A percentile compares a stretch with the other conserved stretches of the same genome.
phyloP scores from a whole-genome alignment of 2,888 invertebrate genomes.

The Drosophila mercatorum region DNA sequence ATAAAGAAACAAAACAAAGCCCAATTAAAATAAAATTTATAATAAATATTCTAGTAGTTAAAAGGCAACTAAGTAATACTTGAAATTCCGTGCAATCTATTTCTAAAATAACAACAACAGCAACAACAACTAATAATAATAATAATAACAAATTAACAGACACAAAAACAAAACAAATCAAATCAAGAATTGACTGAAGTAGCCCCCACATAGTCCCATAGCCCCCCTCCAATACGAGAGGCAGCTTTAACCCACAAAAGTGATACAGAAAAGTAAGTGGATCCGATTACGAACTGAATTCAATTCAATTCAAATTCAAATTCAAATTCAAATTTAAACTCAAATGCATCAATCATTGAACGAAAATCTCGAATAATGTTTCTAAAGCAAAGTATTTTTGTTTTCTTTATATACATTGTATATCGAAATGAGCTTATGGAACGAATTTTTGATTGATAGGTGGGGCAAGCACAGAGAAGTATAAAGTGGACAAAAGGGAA shows the following conservation, averaged over 20 bases:
- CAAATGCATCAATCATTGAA: slow-evolving; percentile 67
- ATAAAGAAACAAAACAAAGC: neutral
- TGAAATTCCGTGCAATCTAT: slow-evolving; percentile 78
- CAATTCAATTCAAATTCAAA: slow-evolving; percentile 33
- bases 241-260: slow-evolving; percentile 48
- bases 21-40: slow-evolving; percentile 49
- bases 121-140: slow-evolving; percentile 10
- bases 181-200: slow-evolving; percentile 47
- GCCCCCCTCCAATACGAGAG: neutral
- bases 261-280: slow-evolving; percentile 68
- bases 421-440: slow-evolving; percentile 62
- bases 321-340: slow-evolving; percentile 54
- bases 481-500: neutral
- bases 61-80: slow-evolving; percentile 62
- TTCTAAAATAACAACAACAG: slow-evolving; percentile 72
- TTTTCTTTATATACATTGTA: neutral
- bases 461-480: neutral
- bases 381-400: slow-evolving; percentile 7
- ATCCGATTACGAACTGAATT: slow-evolving; percentile 50
- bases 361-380: slow-evolving; percentile 32
- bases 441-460: slow-evolving; percentile 73
- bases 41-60: slow-evolving; percentile 67
- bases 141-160: slow-evolving; percentile 36
- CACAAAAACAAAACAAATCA: slow-evolving; percentile 13
- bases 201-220: neutral